phyloP scores from a whole-genome alignment of 2,797 vertebrate genomes.

The Bovichtus variegatus region DNA sequence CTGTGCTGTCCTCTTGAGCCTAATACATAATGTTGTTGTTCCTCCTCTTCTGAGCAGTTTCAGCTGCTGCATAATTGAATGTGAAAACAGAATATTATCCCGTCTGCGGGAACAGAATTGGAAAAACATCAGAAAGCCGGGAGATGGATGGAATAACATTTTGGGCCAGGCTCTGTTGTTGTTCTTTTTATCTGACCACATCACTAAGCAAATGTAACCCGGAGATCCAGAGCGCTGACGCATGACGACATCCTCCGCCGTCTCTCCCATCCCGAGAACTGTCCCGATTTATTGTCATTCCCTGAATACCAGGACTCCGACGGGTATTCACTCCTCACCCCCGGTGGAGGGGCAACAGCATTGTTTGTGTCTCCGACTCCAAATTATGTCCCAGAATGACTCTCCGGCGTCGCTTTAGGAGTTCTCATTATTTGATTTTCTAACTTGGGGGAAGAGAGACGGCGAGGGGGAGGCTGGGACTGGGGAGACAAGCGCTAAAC shows the following conservation, averaged over 20 bases:
- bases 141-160: constrained; percentile 54
- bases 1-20: constrained; percentile 27
- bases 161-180: constrained; percentile 5
- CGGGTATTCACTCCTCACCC: constrained; percentile 5
- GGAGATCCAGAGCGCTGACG: constrained; percentile 53
- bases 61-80: constrained; percentile 66
- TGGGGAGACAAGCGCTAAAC: constrained; percentile 1
- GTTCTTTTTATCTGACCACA: constrained; percentile 32
- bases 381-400: neutral
- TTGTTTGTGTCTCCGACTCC: constrained; percentile 48
- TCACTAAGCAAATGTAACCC: constrained; percentile 60
- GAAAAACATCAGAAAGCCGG: constrained; percentile 52
- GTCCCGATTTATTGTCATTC: constrained; percentile 48
- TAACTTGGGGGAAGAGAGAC: neutral
- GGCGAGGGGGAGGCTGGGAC: neutral
- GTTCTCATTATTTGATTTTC: constrained; percentile 16
- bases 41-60: constrained; percentile 37
- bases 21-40: constrained; percentile 31
- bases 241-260: constrained; percentile 38
- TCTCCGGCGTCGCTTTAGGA: neutral
- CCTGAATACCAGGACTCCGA: constrained; percentile 15
- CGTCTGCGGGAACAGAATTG: constrained; percentile 44
- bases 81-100: constrained; percentile 60
- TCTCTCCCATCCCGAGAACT: constrained; percentile 24
- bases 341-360: neutral